Base-by-base conservation (phyloP, 2,888 invertebrate genomes). In the Myathropa florea region DNA sequence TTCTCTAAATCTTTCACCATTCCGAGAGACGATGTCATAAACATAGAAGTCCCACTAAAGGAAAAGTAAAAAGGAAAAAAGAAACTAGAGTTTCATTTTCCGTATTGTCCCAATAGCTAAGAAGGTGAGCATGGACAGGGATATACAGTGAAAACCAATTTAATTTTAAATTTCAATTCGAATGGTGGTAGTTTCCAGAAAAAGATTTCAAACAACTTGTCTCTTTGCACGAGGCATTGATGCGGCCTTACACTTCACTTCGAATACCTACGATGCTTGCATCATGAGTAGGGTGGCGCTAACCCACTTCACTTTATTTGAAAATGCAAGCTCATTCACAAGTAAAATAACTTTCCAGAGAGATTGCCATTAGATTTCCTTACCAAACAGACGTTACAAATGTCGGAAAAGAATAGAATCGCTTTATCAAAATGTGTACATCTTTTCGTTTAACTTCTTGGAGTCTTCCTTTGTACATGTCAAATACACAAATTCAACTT, bases 191-290 rank as follows among this genome's bases (percentile, higher is more conserved):
- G 79, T 64, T 79, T 79, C 64, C 36, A 68, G 68, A 73, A 79
- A 83, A 75, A 80, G 75, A 75, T 64, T 84, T 75, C 70, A 75
- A 63, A 78, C 73, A 83, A 83, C 59, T 83, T 79, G 78, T 73
- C 73, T 73, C 68, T 83, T 73, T 79, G 55, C 79, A 79, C 78
- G 55, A 65, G 67, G 63, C 67, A 83, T 71, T 73, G 28, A 68
- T 64, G 63, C 73, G 73, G 63, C 59, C 33, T 72, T 46, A 46
- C 53, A 57, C 10, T 46, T 3, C 39, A 55, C 53, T 75, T 26
- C 24, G 36, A 63, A 28, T 83, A 59, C 55, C 39, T 64, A 75
- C 53, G 63, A 18, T 57, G 39, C 63, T 24, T 30, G 68, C 57
- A 68, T 60, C 59, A 59, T 70, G 79, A 59, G 30, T 59, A 53